Evolutionary conservation across 2,888 invertebrate genomes (phyloP), one percentile per base, ranked within the genome.

Genomic region (Stenodema calcarata): DNA sequence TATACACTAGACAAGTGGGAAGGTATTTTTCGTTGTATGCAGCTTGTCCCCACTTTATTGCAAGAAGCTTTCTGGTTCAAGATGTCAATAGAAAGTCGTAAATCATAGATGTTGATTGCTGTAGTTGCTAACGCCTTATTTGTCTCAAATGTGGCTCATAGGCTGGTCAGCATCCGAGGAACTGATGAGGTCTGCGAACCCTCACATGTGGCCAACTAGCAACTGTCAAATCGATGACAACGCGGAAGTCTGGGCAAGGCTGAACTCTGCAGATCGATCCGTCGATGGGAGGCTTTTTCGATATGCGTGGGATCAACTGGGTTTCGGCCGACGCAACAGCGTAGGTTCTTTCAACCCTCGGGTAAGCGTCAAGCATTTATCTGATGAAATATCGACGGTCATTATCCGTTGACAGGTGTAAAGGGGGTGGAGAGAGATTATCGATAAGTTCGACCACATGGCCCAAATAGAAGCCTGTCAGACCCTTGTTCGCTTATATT

Each of bases 161-260:
- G 3, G 18, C 6, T 7, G 69, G 69, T 18, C 28, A 69, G 23
- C 2, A 69, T 23, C 28, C 44, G 78, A 28, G 28, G 6, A 42
- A 12, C 6, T 27, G 78, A 44, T 27, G 44, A 44, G 78, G 78
- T 78, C 78, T 78, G 78, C 35, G 78, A 78, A 78, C 78, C 78
- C 78, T 30, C 41, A 78, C 78, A 78, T 78, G 44, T 78, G 78
- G 41, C 78, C n/a, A 35, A n/a, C n/a, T n/a, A n/a, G 3, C 75
- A 41, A 78, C 18, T 12, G 42, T 35, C 35, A 16, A 80, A 80
- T 80, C 50, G 54, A 54, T 80, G 80, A 23, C 35, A 50, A 54
- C 80, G 50, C 80, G 80, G 80, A 80, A 80, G 80, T 80, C 80
- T 30, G 75, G 27, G 75, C 30, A 14, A 42, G 78, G 41, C 23